These are phyloP conservation scores for Brachypterus glaber DNA, from an alignment of 2,888 invertebrate genomes.

Conservation along the genomic window DNA sequence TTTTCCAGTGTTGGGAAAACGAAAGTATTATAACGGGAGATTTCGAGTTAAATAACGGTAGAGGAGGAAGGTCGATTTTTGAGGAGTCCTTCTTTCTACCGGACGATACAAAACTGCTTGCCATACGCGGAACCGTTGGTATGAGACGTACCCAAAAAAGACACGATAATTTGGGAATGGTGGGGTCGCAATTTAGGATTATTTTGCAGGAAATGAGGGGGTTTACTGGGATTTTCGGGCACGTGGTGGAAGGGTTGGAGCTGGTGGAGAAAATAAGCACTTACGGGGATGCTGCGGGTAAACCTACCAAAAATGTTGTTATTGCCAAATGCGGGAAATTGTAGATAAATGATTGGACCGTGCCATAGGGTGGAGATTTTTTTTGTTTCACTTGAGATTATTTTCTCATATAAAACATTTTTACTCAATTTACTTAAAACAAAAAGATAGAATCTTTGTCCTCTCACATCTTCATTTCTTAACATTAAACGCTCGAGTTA, in stretches of 20 bases:
- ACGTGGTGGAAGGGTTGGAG: constrained; percentile 70
- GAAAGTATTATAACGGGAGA: constrained; percentile 76
- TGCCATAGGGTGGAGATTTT: no score
- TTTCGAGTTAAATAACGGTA: constrained; percentile 71
- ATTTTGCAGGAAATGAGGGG: constrained; percentile 74
- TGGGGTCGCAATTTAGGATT: constrained; percentile 77
- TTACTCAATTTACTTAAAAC: no score
- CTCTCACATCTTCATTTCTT: no score
- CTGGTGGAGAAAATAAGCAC: constrained; percentile 69
- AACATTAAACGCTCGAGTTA: no score
- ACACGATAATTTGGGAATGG: constrained; percentile 69
- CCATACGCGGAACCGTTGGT: constrained; percentile 68
- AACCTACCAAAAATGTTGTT: constrained; percentile 63
- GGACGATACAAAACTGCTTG: constrained; percentile 67
- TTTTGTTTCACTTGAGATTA: no score
- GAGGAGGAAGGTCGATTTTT: constrained; percentile 68
- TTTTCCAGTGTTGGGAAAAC: constrained; percentile 76
- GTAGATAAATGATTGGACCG: no score
- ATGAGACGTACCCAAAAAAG: constrained; percentile 74
- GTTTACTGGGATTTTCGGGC: constrained; percentile 67
- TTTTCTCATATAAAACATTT: no score
- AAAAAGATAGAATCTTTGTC: no score
- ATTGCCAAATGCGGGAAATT: constrained; percentile 69
- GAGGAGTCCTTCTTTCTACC: constrained; percentile 72
- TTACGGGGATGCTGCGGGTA: constrained; percentile 67